Base-by-base conservation (phyloP, 2,797 vertebrate genomes). In the Gobionotothen gibberifrons region DNA sequence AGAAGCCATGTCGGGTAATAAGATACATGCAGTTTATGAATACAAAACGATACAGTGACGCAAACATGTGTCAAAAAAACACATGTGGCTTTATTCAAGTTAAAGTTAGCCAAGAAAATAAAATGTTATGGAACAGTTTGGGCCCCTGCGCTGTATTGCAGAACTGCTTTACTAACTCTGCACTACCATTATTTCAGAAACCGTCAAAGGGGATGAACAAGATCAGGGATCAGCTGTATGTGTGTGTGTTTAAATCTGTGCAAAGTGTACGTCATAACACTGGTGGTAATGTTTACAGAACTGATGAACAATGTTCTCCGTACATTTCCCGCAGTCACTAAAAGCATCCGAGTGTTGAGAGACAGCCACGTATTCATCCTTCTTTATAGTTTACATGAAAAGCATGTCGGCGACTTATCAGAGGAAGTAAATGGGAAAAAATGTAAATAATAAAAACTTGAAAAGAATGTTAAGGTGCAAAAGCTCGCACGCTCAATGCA, bases 51-150 rank as follows among this genome's bases (percentile, higher is more conserved):
- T 26, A 64, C 40, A 66, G 72, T 85, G 84, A 87, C 48, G 68
- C 59, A 82, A 65, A 81, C 26, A 79, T 16, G 16, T n/a, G 62
- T 54, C 26, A 26, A 26, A 5, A 26, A 82, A 83, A 85, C 74
- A 88, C 19, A 56, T 72, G 81, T 59, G 46, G 63, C 69, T 51
- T 29, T 7, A 4, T 51, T 43, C 46, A 54, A 72, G 69, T 21
- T 72, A 63, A 74, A 78, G 70, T 88, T 83, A 82, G 73, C 77
- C 72, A 79, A 83, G 60, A 74, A 74, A 72, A 44, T 16, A 26
- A 52, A 14, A 80, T 51, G 69, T 56, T 76, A 36, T 69, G 52
- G 54, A 79, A 84, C 69, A 81, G 47, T 72, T 7, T 74, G 76
- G 63, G 66, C 62, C 47, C 68, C 76, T 77, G 66, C 69, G 51